phyloP scores from a whole-genome alignment of 2,797 vertebrate species.

The Sebastes paucispinis region DNA sequence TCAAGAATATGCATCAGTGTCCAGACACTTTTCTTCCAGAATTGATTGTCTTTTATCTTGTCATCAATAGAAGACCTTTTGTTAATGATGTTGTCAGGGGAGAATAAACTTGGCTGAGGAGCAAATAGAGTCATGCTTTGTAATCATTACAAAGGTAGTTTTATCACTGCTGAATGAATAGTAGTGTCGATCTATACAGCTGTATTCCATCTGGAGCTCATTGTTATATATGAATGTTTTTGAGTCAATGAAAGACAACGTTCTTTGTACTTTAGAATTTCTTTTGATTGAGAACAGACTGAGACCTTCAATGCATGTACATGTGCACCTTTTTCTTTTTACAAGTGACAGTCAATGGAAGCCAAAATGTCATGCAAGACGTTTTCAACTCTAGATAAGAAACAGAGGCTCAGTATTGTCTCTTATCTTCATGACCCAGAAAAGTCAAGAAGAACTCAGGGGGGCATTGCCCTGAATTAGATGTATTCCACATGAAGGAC shows the following conservation, averaged over 20 bases:
- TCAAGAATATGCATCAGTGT: not conserved
- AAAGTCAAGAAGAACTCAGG: constrained; percentile 60
- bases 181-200: not conserved
- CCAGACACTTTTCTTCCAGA: not conserved
- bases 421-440: constrained; percentile 69
- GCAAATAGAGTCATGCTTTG: not conserved
- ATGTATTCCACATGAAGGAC: constrained; percentile 22
- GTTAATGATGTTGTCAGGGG: not conserved
- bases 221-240: constrained; percentile 6
- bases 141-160: not conserved
- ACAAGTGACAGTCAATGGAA: constrained; percentile 23
- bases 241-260: not conserved
- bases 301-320: constrained; percentile 27
- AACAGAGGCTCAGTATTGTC: constrained; percentile 18
- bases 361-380: constrained; percentile 50
- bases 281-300: not conserved
- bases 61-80: not conserved
- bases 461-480: constrained; percentile 51
- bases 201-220: not conserved
- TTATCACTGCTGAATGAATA: constrained; percentile 8
- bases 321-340: not conserved
- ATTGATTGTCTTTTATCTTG: not conserved
- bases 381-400: constrained; percentile 54
- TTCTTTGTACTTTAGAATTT: not conserved
- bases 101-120: not conserved